Conservation (phyloP, 2,888 invertebrate species). For the Drosophila mercatorum region DNA sequence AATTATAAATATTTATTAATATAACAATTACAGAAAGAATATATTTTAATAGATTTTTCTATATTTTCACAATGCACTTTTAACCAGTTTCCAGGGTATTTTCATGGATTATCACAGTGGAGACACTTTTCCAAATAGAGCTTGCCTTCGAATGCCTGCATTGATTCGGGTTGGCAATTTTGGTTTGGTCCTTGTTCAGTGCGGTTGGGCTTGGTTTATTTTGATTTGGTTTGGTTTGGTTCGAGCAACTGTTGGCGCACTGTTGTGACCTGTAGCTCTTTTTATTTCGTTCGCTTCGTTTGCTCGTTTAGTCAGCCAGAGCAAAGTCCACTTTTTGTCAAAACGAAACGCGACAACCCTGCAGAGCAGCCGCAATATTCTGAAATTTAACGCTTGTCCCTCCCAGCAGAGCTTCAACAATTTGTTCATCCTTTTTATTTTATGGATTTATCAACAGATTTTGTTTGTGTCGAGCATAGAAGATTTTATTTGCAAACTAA, state of each 20-base stretch:
- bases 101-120: neutral
- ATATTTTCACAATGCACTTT: too few relatives aligned
- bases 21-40: too few relatives aligned
- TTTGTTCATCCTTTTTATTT: neutral
- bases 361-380: neutral
- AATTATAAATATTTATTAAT: too few relatives aligned
- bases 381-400: neutral
- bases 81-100: constrained; percentile 15
- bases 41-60: too few relatives aligned
- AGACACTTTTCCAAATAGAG: constrained; percentile 9
- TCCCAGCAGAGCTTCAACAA: neutral
- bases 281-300: constrained; percentile 48
- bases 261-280: constrained; percentile 29
- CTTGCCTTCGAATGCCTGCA: constrained; percentile 49
- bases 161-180: constrained; percentile 66
- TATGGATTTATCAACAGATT: constrained; percentile 2
- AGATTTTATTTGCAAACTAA: constrained; percentile 12
- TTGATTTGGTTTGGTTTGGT: constrained; percentile 6
- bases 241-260: constrained; percentile 43
- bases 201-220: constrained; percentile 31
- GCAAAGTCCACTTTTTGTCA: constrained; percentile 57
- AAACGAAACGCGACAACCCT: constrained; percentile 34
- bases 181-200: constrained; percentile 20
- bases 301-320: constrained; percentile 30
- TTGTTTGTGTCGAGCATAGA: neutral